Base-by-base conservation (phyloP, 2,797 vertebrate species). In the Platyrinchus mystaceus region DNA sequence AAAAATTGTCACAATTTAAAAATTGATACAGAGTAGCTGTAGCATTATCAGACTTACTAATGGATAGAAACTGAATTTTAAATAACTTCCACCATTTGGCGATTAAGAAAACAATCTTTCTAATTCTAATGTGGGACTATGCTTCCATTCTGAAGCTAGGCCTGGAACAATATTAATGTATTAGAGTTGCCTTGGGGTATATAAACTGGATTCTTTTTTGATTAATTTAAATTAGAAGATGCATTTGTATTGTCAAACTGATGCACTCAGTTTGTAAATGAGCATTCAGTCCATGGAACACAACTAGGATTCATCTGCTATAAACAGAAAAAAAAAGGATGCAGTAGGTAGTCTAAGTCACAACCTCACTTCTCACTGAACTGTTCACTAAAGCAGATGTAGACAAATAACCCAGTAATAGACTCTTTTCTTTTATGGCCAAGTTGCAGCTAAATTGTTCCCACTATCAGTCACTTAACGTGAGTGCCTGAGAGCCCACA, bases 391-490 rank as follows among this genome's bases (percentile, higher is more conserved):
- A 68, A 68, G 10, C 11, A 86, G 10, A 49, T 52, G 16, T 24
- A 71, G 52, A 39, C 18, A 86, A 68, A 71, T 52, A 74, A 34
- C 4, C 1, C 2, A 24, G 9, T 46, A 79, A 43, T 0, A 52
- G 6, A n/a, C 0, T 5, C 34, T 58, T 37, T 26, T 0, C 2
- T 58, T 78, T 68, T 46, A 14, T 2, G 1, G 6, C 2, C n/a
- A 55, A 64, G 37, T 32, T 26, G 10, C 22, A 84, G 34, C 22
- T 70, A 88, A 73, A 55, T 20, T 76, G 14, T 66, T 78, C 37
- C n/a, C 15, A 7, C 27, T 62, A 14, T 37, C 77, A 84, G 14
- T 60, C 58, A 49, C 11, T 53, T 43, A 36, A 14, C 1, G 1
- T 10, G 28, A 67, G 13, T n/a, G 6, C 18, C 26, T 18, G 49